These are phyloP conservation scores for Henricia sp. DNA, from an alignment of 53 echinoderm and acorn worm genomes.

Conservation along the genomic window DNA sequence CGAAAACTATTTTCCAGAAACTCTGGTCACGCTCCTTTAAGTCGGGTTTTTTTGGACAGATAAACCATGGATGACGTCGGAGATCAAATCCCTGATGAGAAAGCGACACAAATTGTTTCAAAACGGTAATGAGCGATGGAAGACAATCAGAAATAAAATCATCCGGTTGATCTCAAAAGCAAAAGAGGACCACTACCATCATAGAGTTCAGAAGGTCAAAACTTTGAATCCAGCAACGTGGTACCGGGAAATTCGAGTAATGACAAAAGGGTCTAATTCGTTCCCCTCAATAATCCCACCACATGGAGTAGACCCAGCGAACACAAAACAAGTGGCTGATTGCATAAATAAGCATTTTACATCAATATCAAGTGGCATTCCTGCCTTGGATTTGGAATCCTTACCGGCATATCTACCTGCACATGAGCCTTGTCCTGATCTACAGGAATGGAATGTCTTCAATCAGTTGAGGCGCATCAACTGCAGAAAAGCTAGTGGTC, in stretches of 20 bases:
- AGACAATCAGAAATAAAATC: slow-evolving; percentile 7
- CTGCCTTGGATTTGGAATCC: background rate
- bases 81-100: slow-evolving; percentile 14
- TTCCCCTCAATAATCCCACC: background rate
- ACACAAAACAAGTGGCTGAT: background rate
- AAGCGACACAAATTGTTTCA: background rate
- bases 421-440: background rate
- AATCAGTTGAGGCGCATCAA: background rate
- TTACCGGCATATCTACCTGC: slow-evolving; percentile 47
- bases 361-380: background rate
- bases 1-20: too few relatives aligned
- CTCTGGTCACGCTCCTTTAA: too few relatives aligned
- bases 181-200: background rate
- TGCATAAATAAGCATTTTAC: slow-evolving; percentile 17
- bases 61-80: slow-evolving; percentile 32
- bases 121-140: background rate
- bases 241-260: background rate
- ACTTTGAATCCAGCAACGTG: background rate
- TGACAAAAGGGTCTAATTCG: background rate
- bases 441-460: slow-evolving; percentile 44
- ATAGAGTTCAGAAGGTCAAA: slow-evolving; percentile 1
- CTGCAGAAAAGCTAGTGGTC: slow-evolving; percentile 2
- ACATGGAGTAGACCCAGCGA: background rate
- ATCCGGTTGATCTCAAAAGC: background rate
- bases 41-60: too few relatives aligned